phyloP scores from a whole-genome alignment of 2,113 vertebrate genomes.

The Hippocampus abdominalis region DNA sequence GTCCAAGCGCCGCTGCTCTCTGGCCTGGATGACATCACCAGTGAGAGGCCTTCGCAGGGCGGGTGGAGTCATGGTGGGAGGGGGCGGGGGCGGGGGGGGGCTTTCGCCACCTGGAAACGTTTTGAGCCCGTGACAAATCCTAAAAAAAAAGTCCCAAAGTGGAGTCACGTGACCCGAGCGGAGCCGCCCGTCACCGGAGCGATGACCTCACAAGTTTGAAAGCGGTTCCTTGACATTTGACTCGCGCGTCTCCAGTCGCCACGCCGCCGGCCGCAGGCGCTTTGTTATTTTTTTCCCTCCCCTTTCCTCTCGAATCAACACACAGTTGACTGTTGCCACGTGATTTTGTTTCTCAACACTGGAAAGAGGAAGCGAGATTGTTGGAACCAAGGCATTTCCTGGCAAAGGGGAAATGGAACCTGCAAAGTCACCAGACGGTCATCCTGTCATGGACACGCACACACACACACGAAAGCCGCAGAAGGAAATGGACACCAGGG shows the following conservation, averaged over 20 bases:
- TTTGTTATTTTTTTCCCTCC: no score
- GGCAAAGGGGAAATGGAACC: slow-evolving; percentile 40
- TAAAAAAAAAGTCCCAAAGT: neutral
- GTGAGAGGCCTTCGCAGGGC: slow-evolving; percentile 11
- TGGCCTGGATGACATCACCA: slow-evolving; percentile 14
- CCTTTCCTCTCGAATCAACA: neutral
- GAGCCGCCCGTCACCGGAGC: neutral
- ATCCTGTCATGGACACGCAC: slow-evolving; percentile 1
- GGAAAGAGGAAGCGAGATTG: slow-evolving; percentile 40
- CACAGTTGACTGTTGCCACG: neutral
- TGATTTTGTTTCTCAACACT: neutral
- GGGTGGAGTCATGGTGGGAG: neutral
- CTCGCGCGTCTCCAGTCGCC: neutral
- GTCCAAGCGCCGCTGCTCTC: neutral
- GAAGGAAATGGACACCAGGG: neutral
- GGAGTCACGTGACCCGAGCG: neutral
- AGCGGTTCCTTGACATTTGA: neutral
- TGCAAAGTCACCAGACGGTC: slow-evolving; percentile 20
- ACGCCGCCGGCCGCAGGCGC: neutral
- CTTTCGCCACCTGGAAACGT: slow-evolving; percentile 65
- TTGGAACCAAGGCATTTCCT: slow-evolving; percentile 39
- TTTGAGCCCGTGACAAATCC: slow-evolving; percentile 28
- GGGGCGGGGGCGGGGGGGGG: slow-evolving; percentile 31
- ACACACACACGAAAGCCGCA: neutral
- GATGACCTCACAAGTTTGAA: neutral